A percentile compares a stretch with the other conserved stretches of the same genome.
Conservation (phyloP, 2,888 invertebrate species). For the Silvanus unidentatus region DNA sequence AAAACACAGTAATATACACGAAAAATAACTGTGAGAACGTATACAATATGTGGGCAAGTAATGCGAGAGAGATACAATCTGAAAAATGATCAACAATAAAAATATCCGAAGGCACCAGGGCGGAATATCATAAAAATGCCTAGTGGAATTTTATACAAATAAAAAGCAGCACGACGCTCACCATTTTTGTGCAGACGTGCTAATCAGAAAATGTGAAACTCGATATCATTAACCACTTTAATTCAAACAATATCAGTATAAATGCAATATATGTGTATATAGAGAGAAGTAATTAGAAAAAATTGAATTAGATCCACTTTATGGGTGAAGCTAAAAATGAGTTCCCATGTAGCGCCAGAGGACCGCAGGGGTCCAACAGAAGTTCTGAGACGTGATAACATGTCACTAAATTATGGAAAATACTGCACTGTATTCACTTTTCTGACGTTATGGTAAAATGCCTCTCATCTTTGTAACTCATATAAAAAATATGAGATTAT, state of each 20-base stretch:
- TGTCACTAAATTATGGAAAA: slow-evolving; percentile 40
- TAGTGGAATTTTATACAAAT: slow-evolving; percentile 13
- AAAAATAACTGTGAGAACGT: slow-evolving; percentile 28
- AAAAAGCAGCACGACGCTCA: slow-evolving; percentile 4
- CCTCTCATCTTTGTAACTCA: too few species aligned
- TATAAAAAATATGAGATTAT: too few species aligned
- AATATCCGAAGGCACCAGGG: slow-evolving; percentile 31
- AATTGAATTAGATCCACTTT: slow-evolving; percentile 36
- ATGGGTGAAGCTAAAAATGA: slow-evolving; percentile 32
- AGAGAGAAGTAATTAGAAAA: slow-evolving; percentile 40
- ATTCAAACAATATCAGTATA: slow-evolving; percentile 6
- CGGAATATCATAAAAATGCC: slow-evolving; percentile 31
- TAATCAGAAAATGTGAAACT: slow-evolving; percentile 18
- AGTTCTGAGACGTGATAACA: slow-evolving; percentile 43
- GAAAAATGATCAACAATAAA: slow-evolving; percentile 31
- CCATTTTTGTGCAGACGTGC: slow-evolving; percentile 16
- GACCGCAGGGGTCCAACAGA: slow-evolving; percentile 37
- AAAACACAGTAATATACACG: slow-evolving; percentile 6
- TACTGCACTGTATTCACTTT: slow-evolving; percentile 9
- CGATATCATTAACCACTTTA: slow-evolving; percentile 7
- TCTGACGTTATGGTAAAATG: too few species aligned
- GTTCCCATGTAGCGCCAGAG: slow-evolving; percentile 36
- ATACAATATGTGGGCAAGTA: slow-evolving; percentile 19
- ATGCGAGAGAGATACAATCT: slow-evolving; percentile 28
- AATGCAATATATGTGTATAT: slow-evolving; percentile 1